Conservation (phyloP, 2,888 invertebrate species). For the Ischnus inquisitorius region DNA sequence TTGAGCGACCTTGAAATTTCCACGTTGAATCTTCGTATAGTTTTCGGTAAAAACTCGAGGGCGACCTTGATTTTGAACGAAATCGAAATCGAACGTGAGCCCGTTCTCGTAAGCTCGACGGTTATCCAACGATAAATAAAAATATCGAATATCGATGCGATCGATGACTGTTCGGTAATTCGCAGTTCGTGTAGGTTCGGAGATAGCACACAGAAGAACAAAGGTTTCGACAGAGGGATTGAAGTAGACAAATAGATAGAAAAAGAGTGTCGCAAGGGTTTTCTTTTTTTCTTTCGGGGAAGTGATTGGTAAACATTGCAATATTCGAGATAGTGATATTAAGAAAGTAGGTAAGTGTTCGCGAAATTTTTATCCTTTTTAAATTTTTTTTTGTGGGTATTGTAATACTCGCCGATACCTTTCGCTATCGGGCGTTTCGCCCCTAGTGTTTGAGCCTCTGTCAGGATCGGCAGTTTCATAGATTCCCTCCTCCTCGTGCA, state of each 20-base stretch:
- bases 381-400: constrained; percentile 63
- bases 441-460: constrained; percentile 89
- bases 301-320: not conserved
- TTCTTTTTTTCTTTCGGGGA: not conserved
- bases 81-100: not conserved
- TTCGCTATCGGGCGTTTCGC: constrained; percentile 95
- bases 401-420: constrained; percentile 88
- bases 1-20: too few relatives aligned
- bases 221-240: constrained; percentile 40
- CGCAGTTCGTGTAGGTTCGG: constrained; percentile 17
- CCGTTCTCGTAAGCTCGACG: too few relatives aligned
- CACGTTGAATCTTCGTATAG: not conserved
- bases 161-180: not conserved
- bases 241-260: constrained; percentile 37
- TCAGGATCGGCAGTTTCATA: constrained; percentile 94
- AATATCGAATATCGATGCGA: not conserved
- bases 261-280: not conserved
- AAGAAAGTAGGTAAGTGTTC: constrained; percentile 34
- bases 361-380: constrained; percentile 33
- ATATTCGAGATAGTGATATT: constrained; percentile 24
- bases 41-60: not conserved
- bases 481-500: constrained; percentile 92
- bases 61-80: too few relatives aligned
- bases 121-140: not conserved
- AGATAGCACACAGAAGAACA: constrained; percentile 23